Base-by-base conservation (phyloP, 2,113 vertebrate species). In the Pampusana beccarii region DNA sequence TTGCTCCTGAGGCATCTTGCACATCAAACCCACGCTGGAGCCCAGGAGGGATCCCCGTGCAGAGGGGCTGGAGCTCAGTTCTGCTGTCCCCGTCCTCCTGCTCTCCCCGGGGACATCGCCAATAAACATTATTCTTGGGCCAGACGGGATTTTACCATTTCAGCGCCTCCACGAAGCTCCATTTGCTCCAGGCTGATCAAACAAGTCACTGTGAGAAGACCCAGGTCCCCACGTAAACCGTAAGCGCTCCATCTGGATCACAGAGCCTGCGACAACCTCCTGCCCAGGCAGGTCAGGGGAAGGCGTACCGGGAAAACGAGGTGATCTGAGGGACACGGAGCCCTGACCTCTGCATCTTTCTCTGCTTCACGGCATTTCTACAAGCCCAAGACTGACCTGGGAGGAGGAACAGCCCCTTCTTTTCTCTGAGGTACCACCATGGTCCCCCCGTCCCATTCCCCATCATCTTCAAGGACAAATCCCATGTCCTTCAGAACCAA, bases 21-120 rank as follows among this genome's bases (percentile, higher is more conserved):
- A 20, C 4, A 3, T 54, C 83, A 17, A 7, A 11, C 14, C 7
- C 16, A 5, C 0, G 1, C 20, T 19, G 1, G 0, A 34, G 21
- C 23, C 57, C 34, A 26, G 58, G 33, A 79, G 33, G 10, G 44
- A 38, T n/a, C 7, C 10, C 40, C 42, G 1, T 2, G 31, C 16
- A 36, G 83, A 38, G 79, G 67, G 42, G 29, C 60, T n/a, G 48
- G 13, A 86, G 74, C 54, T 64, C 73, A 65, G 33, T 51, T 56
- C 77, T 86, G 53, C 60, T 44, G 36, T n/a, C 33, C 57, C 36
- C 40, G 42, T 29, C 70, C 58, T 88, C 72, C 54, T 53, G 42
- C 53, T 46, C 26, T 11, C 54, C 31, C 46, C 26, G n/a, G 21
- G 10, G 58, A 33, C 58, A 25, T 1, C 3, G 9, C 36, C 56